Evolutionary conservation across 53 echinoderm and acorn worm genomes (phyloP), one percentile per base, ranked within the genome.

Genomic region (Astropecten irregularis): DNA sequence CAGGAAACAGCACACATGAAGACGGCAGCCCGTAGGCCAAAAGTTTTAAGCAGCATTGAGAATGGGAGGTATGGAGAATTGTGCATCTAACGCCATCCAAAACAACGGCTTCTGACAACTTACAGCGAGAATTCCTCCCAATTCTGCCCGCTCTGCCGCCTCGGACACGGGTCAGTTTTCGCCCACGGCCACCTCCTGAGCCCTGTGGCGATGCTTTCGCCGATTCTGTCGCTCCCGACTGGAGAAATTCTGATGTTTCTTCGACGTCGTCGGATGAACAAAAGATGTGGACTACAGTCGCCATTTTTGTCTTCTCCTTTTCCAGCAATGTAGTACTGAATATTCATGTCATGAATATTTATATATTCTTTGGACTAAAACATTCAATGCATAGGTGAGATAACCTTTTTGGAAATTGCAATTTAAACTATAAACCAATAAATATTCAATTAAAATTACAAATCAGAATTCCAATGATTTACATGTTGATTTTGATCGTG

Each of bases 301-400:
- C 79, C 79, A 79, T 79, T 79, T 79, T 79, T 79, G 79, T 61
- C 48, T 79, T 79, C 79, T 79, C 79, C 79, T 79, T 79, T 71
- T 47, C 25, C 33, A 19, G 32, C 37, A 37, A 66, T 14, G 21
- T 36, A 42, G 4, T 68, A 26, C 68, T 42, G 70, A 46, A 22
- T 49, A 47, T 69, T 37, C 22, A 69, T 23, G 28, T 47, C 0
- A 69, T 79, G 79, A 79, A 79, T 79, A 79, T 79, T 79, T 40
- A 79, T 16, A 29, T 0, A 28, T 56, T 35, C 8, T 56, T 55
- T 38, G 40, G 79, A 33, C 27, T 48, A 42, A n/a, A 29, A 62
- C 61, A 79, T 79, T 79, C 47, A 47, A 6, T 47, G 40, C 19
- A 9, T 3, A 46, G 62, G 79, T 31, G 9, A n/a, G 39, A 35